Evolutionary conservation across 2,113 vertebrate genomes (phyloP), one percentile per base, ranked within the genome.

Genomic region (Epinephelus lanceolatus): DNA sequence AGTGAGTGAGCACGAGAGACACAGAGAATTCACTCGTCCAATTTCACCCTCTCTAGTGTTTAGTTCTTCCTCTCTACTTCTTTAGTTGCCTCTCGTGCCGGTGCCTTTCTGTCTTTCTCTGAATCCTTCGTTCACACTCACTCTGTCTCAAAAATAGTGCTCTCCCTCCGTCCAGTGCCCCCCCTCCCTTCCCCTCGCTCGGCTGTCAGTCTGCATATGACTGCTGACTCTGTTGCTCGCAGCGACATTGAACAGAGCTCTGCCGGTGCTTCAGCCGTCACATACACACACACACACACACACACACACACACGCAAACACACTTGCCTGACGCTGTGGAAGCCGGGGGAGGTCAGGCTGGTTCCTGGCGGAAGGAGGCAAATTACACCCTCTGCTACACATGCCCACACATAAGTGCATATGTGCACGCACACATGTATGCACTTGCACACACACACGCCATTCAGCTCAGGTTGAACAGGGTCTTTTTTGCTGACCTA

Each of bases 401-500:
- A 80, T 85, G 60, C 84, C 61, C 85, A 51, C 83, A 57, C 66
- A 78, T 65, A 23, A n/a, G 53, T 49, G 71, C 47, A 63, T 17
- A 27, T 56, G 18, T 52, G 59, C 71, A 17, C 30, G 42, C 85
- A 56, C 19, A 42, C 79, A 73, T 15, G 2, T 14, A 53, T 33
- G 30, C 71, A 74, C 37, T 17, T 33, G 17, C 13, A 7, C 51
- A 55, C 65, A 66, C 76, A 68, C 69, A 14, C 49, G 30, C 69
- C n/a, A 85, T 84, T 93, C 65, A 79, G 69, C 84, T 72, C 69
- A 67, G 80, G 88, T 86, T 89, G 85, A 92, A 71, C 76, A 3
- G 88, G 89, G 84, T 93, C 87, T 91, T 84, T 37, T 74, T 40
- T 12, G 37, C 84, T 94, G 94, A 94, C 94, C 94, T 94, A 95